Evolutionary conservation across 1,140 invertebrate genomes (phyloP), one percentile per base, ranked within the genome.

Genomic region (Polyergus mexicanus): DNA sequence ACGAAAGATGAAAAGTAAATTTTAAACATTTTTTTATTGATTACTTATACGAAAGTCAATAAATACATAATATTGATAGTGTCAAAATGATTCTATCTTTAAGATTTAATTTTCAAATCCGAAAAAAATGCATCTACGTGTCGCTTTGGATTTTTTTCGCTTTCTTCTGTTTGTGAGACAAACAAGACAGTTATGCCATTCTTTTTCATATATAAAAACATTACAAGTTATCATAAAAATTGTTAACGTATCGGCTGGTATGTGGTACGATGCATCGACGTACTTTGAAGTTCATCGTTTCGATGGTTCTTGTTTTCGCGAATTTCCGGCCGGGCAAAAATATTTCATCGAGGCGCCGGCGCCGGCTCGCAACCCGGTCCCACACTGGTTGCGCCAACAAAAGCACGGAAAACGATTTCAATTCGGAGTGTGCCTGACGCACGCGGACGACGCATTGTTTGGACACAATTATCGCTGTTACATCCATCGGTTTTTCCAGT

Each of bases 401-500:
- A 72, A 83, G 78, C 54, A n/a, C 68, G 68, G 78, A 60, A 83
- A 83, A 89, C 84, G 58, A 76, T 89, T 89, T 89, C 75, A 84
- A 76, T 72, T 78, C 74, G 38, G n/a, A 72, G 28, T 68, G 84
- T 44, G 77, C 62, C 74, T 88, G 88, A 88, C 76, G 87, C 60
- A 68, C 51, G 51, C 32, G 56, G 19, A 56, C 38, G 56, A 28
- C 25, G 63, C 77, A 83, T 86, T 89, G 88, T 89, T 89, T 89
- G 87, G 72, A 86, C 69, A 89, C 88, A 69, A 86, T 89, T 89
- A 89, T 89, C 84, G 77, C 28, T 51, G 87, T 89, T 89, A 84
- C 84, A 86, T 89, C 77, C 80, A 89, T 89, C 84, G 88, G 71
- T 86, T 86, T 81, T 83, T 83, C 25, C 68, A 74, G 68, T 60